phyloP scores from a whole-genome alignment of 2,888 invertebrate species.

The Clunio marinus region DNA sequence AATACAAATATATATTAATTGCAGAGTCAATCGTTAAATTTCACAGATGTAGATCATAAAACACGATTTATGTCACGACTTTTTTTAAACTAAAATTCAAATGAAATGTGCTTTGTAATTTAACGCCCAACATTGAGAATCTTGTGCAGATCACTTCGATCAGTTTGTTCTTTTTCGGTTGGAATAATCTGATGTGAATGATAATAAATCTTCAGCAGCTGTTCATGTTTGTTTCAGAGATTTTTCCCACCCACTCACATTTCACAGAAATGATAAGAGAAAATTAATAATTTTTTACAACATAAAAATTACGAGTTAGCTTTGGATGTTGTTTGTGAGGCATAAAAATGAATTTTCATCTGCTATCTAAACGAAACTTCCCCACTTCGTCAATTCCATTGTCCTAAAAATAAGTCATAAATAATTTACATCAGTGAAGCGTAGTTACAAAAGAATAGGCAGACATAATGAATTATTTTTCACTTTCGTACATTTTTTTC shows the following conservation, averaged over 20 bases:
- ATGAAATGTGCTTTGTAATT: background rate
- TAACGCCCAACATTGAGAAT: background rate
- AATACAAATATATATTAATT: background rate
- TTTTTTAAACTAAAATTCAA: background rate
- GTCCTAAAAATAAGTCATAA: conserved; percentile 29
- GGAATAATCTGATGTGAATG: background rate
- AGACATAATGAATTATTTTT: background rate
- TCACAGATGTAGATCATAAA: conserved; percentile 3
- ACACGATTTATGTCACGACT: conserved; percentile 8
- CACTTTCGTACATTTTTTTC: background rate
- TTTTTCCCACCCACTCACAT: background rate
- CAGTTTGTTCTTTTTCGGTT: background rate
- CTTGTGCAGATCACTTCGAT: background rate
- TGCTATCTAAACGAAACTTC: background rate
- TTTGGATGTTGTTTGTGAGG: background rate
- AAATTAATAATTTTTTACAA: background rate
- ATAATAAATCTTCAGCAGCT: conserved; percentile 32
- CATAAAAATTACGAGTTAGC: background rate
- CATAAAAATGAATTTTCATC: background rate
- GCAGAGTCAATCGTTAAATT: background rate
- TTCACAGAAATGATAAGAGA: background rate
- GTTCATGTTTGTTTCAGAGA: conserved; percentile 17
- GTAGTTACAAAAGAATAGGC: conserved; percentile 9
- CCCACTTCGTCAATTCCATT: background rate
- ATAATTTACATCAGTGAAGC: conserved; percentile 23